Conservation (phyloP, 2,113 vertebrate genomes). For the Notarius quadriscutis region DNA sequence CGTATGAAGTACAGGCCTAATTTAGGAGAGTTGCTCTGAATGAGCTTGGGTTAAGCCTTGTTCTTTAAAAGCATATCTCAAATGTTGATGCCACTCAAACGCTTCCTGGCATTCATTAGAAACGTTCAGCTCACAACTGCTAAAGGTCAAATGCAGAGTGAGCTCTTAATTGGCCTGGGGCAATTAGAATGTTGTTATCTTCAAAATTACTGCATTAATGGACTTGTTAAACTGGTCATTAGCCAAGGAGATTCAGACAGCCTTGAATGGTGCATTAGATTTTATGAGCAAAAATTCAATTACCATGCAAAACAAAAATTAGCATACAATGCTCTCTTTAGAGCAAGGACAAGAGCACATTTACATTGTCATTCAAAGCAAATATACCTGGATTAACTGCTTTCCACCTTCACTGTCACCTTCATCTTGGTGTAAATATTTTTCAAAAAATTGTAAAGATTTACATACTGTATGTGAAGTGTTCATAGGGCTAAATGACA, state of each 20-base stretch:
- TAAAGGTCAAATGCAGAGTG: conserved; percentile 74
- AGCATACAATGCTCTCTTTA: conserved; percentile 56
- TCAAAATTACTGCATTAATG: conserved; percentile 75
- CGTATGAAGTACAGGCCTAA: background rate
- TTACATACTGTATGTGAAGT: background rate
- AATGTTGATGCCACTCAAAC: conserved; percentile 59
- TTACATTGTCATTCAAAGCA: background rate
- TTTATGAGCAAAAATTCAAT: conserved; percentile 61
- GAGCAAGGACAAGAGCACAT: background rate
- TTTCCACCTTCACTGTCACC: background rate
- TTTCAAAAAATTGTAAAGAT: background rate
- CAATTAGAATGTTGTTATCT: conserved; percentile 77
- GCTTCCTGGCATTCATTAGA: conserved; percentile 70
- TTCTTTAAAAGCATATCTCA: conserved; percentile 56
- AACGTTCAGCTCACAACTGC: conserved; percentile 64
- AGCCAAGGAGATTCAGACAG: conserved; percentile 71
- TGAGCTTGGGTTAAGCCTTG: conserved; percentile 6
- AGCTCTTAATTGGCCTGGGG: conserved; percentile 74
- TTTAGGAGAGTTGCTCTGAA: background rate
- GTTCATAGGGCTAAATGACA: background rate
- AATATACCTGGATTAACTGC: background rate
- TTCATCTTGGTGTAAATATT: background rate
- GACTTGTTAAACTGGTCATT: conserved; percentile 75
- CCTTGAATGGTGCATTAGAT: conserved; percentile 70
- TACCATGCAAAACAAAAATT: conserved; percentile 60